Conservation (phyloP, 2,888 invertebrate genomes). For the Epistrophella euchroma region DNA sequence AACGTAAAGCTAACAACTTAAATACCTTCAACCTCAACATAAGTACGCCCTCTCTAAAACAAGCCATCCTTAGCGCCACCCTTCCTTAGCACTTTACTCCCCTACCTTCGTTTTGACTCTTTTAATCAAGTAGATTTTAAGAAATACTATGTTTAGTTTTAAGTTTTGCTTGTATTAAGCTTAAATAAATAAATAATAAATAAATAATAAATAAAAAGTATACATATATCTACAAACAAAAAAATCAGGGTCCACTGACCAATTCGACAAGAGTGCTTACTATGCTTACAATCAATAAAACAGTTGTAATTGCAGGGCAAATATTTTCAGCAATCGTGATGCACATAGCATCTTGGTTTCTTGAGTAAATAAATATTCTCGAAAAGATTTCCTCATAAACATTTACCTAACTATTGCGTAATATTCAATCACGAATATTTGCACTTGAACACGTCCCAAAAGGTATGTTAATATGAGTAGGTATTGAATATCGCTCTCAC, state of each 20-base stretch:
- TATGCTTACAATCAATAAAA: neutral
- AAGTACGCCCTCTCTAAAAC: too few relatives aligned
- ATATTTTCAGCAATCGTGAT: constrained; percentile 1
- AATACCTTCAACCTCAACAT: too few relatives aligned
- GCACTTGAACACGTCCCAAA: constrained; percentile 11
- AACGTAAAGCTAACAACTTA: too few relatives aligned
- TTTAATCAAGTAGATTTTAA: too few relatives aligned
- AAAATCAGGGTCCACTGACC: neutral
- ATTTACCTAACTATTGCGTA: constrained; percentile 36
- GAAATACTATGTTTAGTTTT: too few relatives aligned
- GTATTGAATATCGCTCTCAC: constrained; percentile 10
- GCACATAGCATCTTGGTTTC: neutral
- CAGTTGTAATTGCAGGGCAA: neutral
- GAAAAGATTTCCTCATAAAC: constrained; percentile 42
- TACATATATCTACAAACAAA: too few relatives aligned
- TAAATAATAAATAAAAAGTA: too few relatives aligned
- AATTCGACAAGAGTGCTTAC: neutral
- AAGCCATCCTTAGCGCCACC: too few relatives aligned
- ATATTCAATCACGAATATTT: constrained; percentile 26
- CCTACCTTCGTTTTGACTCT: too few relatives aligned
- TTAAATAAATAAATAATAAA: too few relatives aligned
- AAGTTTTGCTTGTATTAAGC: too few relatives aligned
- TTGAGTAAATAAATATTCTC: constrained; percentile 46
- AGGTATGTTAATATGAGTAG: neutral
- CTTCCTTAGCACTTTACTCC: too few relatives aligned